Evolutionary conservation across 2,113 vertebrate genomes (phyloP).

Genomic region (Zosterops lateralis): DNA sequence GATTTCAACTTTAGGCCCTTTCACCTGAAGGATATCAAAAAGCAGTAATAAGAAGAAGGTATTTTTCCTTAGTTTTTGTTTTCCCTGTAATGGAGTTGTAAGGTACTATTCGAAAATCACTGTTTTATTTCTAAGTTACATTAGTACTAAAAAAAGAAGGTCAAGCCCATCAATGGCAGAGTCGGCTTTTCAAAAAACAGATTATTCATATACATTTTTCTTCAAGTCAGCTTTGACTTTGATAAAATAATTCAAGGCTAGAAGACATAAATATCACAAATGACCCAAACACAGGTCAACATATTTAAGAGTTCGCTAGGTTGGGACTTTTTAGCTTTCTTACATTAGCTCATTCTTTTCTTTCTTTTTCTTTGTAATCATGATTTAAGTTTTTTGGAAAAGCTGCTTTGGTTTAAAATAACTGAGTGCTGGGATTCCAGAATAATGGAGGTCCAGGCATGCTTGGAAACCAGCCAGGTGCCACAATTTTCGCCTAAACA

Average conservation of each 20-base stretch:
- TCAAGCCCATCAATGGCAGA: neutral
- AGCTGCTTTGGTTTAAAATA: slow-evolving; percentile 73
- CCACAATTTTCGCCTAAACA: slow-evolving; percentile 31
- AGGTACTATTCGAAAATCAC: neutral
- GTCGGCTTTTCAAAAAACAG: neutral
- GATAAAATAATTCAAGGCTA: neutral
- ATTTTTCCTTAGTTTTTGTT: neutral
- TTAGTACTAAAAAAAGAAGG: neutral
- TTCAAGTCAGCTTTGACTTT: neutral
- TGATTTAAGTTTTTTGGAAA: slow-evolving; percentile 66
- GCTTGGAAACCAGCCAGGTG: slow-evolving; percentile 42
- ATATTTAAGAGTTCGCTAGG: neutral
- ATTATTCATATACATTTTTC: neutral
- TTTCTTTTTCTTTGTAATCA: slow-evolving; percentile 62
- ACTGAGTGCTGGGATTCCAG: slow-evolving; percentile 64
- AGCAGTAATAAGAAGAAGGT: neutral
- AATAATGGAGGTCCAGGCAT: slow-evolving; percentile 34
- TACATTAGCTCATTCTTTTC: neutral
- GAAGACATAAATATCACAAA: neutral
- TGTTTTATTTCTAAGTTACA: neutral
- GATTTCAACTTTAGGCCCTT: slow-evolving; percentile 17
- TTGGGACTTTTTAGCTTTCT: neutral
- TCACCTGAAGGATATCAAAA: neutral
- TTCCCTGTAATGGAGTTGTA: neutral
- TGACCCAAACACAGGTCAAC: slow-evolving; percentile 3